Evolutionary conservation across 2,797 vertebrate species (phyloP).

Genomic region (Simalia tracyae): DNA sequence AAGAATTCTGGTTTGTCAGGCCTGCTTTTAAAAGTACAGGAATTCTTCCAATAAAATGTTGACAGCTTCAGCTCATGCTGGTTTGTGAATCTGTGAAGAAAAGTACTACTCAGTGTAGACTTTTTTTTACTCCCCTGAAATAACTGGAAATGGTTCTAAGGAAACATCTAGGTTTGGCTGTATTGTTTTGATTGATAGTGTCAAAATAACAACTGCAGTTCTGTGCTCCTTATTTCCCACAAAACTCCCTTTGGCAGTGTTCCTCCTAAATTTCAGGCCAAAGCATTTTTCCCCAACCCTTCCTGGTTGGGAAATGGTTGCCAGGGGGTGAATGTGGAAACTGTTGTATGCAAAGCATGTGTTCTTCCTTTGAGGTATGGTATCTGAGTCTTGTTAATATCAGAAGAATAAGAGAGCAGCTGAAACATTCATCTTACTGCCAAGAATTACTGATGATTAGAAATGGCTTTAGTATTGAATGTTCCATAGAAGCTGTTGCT

Average conservation of each 20-base stretch:
- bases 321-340: neutral
- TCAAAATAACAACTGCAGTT: constrained; percentile 6
- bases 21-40: neutral
- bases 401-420: neutral
- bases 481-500: neutral
- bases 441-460: neutral
- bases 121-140: neutral
- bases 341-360: neutral
- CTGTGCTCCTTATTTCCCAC: neutral
- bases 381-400: neutral
- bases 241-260: neutral
- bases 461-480: neutral
- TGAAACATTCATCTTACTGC: neutral
- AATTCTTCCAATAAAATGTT: neutral
- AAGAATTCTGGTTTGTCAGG: neutral
- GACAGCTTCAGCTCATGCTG: rapidly evolving
- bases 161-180: neutral
- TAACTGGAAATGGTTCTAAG: neutral
- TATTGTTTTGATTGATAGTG: neutral
- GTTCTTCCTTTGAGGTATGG: no score
- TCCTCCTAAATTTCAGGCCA: neutral
- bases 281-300: neutral
- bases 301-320: neutral
- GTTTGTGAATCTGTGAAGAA: neutral
- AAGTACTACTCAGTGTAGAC: neutral